phyloP scores from a whole-genome alignment of 1,140 invertebrate genomes.

The Ceratoteleas bidentatus region DNA sequence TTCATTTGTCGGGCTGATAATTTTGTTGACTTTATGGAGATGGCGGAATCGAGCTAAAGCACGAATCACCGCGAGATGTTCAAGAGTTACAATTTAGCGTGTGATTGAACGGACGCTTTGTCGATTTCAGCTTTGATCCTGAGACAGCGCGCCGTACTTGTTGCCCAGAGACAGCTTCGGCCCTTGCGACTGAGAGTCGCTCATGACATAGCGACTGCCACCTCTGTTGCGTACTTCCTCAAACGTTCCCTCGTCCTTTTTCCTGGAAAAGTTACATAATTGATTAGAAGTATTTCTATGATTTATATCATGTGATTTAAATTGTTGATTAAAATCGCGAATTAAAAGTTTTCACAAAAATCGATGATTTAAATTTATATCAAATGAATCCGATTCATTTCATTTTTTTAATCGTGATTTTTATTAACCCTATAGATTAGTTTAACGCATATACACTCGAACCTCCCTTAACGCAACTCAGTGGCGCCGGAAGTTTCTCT shows the following conservation, averaged over 20 bases:
- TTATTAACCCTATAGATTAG: too few relatives aligned
- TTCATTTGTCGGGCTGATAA: neutral
- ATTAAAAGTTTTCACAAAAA: too few relatives aligned
- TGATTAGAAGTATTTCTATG: too few relatives aligned
- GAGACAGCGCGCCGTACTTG: constrained; percentile 81
- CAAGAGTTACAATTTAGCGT: constrained; percentile 73
- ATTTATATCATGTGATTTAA: too few relatives aligned
- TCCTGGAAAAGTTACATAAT: constrained; percentile 73
- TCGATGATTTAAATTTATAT: too few relatives aligned
- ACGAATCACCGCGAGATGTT: constrained; percentile 77
- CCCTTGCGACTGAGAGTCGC: constrained; percentile 75
- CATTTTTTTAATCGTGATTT: too few relatives aligned
- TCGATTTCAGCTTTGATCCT: constrained; percentile 81
- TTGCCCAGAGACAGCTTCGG: constrained; percentile 83
- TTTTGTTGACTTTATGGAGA: neutral
- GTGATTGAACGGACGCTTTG: constrained; percentile 57
- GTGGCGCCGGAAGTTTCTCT: too few relatives aligned
- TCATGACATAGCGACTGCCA: constrained; percentile 72
- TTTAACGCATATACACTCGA: too few relatives aligned
- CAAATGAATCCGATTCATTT: too few relatives aligned
- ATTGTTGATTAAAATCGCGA: too few relatives aligned
- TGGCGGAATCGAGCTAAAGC: constrained; percentile 71
- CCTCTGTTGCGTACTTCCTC: constrained; percentile 83
- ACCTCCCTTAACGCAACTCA: too few relatives aligned
- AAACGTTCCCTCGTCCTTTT: constrained; percentile 83